phyloP scores from a whole-genome alignment of 2,888 invertebrate genomes.

The Diplolepis rosae region DNA sequence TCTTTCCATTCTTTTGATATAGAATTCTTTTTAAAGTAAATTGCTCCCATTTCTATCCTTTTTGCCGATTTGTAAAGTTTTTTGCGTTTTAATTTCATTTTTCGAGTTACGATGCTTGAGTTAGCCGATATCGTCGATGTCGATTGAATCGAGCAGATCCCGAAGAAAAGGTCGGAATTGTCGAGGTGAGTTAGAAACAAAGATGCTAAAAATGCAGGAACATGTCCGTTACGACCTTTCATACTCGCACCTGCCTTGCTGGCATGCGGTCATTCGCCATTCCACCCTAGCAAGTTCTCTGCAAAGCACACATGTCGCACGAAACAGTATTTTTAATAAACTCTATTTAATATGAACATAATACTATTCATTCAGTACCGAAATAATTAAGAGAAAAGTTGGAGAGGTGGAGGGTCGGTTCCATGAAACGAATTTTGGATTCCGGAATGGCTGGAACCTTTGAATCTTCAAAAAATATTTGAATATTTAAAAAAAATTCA shows the following conservation, averaged over 20 bases:
- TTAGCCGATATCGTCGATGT: too few relatives aligned
- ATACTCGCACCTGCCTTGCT: background rate
- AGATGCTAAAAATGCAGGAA: slow-evolving; percentile 9
- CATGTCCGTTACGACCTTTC: slow-evolving; percentile 17
- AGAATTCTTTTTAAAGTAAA: too few relatives aligned
- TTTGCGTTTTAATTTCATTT: too few relatives aligned
- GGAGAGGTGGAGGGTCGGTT: too few relatives aligned
- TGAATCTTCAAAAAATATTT: too few relatives aligned
- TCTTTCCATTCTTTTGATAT: too few relatives aligned
- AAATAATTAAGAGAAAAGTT: slow-evolving; percentile 15
- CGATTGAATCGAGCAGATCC: background rate
- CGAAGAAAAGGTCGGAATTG: slow-evolving; percentile 6
- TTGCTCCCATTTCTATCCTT: too few relatives aligned
- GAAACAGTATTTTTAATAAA: slow-evolving; percentile 10
- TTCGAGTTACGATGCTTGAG: background rate
- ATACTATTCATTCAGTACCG: background rate
- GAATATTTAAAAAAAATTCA: too few relatives aligned
- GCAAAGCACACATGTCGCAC: background rate
- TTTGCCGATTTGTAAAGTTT: too few relatives aligned
- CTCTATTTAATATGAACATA: slow-evolving; percentile 4
- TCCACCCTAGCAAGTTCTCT: background rate
- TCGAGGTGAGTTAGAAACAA: slow-evolving; percentile 15
- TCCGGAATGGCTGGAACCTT: too few relatives aligned
- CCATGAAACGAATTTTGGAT: too few relatives aligned
- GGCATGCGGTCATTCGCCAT: background rate